Percentiles rank a stretch among this genome's conserved stretches.
Evolutionary conservation across 2,113 vertebrate genomes (phyloP).

Genomic region (Platysternon megacephalum): DNA sequence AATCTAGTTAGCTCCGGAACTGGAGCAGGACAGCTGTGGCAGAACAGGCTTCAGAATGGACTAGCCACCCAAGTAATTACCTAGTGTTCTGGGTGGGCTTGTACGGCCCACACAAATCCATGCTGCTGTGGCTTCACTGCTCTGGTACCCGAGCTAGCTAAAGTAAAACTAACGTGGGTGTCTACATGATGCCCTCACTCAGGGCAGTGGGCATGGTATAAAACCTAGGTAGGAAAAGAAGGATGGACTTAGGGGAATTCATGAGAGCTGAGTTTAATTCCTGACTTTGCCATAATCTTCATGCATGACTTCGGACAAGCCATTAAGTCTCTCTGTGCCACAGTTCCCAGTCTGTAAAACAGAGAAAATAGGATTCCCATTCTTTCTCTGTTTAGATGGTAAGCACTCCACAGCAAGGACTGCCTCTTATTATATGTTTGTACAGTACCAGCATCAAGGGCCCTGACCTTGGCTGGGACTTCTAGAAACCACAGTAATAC

Average conservation of each 20-base stretch:
- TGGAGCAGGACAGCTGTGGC: not conserved
- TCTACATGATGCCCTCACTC: not conserved
- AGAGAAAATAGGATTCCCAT: not conserved
- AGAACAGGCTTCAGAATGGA: not conserved
- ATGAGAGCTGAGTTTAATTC: not conserved
- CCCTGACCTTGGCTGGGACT: not conserved
- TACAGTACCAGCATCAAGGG: not conserved
- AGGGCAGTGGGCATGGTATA: not conserved
- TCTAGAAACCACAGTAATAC: fast-evolving
- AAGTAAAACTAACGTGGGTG: not conserved
- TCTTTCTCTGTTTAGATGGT: not conserved
- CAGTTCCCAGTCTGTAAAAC: not conserved
- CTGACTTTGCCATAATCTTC: not conserved
- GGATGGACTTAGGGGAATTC: not conserved
- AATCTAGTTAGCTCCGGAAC: not conserved
- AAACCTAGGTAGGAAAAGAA: not conserved
- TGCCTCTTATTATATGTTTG: not conserved
- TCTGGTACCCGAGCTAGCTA: not conserved
- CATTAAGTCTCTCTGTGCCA: not conserved
- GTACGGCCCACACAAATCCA: not conserved
- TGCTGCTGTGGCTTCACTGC: not conserved
- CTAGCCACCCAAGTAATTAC: not conserved
- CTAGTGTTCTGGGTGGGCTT: not conserved
- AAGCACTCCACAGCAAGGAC: not conserved
- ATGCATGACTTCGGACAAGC: not conserved